A percentile compares a stretch with the other conserved stretches of the same genome.
phyloP scores from a whole-genome alignment of 2,797 vertebrate species.

The Enteromius anoplus region DNA sequence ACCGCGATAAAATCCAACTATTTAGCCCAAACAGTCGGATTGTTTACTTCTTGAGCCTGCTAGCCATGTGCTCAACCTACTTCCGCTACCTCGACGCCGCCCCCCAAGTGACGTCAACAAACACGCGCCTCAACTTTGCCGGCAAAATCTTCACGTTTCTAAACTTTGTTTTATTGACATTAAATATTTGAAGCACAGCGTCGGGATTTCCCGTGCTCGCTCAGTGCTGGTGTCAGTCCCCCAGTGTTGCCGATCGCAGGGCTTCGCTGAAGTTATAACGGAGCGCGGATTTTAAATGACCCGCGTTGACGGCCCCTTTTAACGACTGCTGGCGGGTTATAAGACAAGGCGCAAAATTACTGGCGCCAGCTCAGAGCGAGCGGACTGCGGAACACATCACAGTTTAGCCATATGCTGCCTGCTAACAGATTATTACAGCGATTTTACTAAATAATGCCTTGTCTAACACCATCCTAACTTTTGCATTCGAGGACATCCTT shows the following conservation, averaged over 20 bases:
- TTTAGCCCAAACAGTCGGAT: conserved; percentile 59
- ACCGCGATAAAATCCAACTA: background rate
- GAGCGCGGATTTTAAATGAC: conserved; percentile 73
- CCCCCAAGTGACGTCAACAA: conserved; percentile 67
- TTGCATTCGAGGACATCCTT: background rate
- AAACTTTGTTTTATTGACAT: conserved; percentile 15
- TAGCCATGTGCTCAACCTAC: conserved; percentile 71
- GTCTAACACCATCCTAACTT: background rate
- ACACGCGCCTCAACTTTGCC: conserved; percentile 67
- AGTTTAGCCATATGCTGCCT: conserved; percentile 22
- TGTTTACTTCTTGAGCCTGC: conserved; percentile 79
- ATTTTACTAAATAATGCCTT: background rate
- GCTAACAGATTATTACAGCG: background rate
- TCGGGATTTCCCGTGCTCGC: background rate
- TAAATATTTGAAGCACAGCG: background rate
- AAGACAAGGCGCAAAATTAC: conserved; percentile 64
- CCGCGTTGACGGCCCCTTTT: conserved; percentile 70
- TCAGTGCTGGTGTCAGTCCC: background rate
- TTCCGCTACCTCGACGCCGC: conserved; percentile 66
- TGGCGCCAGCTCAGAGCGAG: conserved; percentile 72
- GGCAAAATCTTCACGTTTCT: conserved; percentile 48
- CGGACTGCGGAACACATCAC: conserved; percentile 47
- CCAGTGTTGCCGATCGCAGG: background rate
- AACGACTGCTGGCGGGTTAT: conserved; percentile 69
- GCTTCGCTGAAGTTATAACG: conserved; percentile 50